Evolutionary conservation across 2,888 invertebrate genomes (phyloP), one percentile per base, ranked within the genome.

Genomic region (Physocephala rufipes): DNA sequence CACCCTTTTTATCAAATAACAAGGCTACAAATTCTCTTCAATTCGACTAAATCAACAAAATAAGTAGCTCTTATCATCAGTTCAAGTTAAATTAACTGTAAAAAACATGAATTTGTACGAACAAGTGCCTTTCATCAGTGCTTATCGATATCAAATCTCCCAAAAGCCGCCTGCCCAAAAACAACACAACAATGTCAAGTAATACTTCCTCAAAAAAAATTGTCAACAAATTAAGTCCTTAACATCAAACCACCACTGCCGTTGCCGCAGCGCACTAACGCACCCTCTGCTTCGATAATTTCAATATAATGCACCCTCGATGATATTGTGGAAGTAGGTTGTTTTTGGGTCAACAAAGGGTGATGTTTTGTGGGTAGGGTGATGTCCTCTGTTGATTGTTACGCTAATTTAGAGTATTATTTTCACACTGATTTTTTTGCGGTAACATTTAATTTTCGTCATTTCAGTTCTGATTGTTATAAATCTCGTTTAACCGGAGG

Each of bases 61-160:
- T 7, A 9, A n/a, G 59, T 36, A 58, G 59, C 47, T 43, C 47
- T 58, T 45, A 58, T 43, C 26, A 73, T 75, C 84, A 82, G 83
- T 83, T 82, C 79, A 78, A 76, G 79, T 80, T 80, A 83, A 83
- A 84, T 84, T 83, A 83, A 81, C 79, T 81, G 79, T 84, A 78
- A 82, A 83, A 84, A 82, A 66, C 71, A 65, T 45, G 49, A 81
- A 83, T 81, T 82, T 80, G 76, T 74, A 75, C 77, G 76, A 81
- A 74, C 76, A 76, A 78, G 76, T 74, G 76, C 67, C 72, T 73
- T 73, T 76, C 74, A 78, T 76, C 74, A 76, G 64, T n/a, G n/a
- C 68, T 67, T 74, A 74, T 71, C 73, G 67, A 55, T 49, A 59
- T 67, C 67, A 71, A 61, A 72, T 58, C 53, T 66, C 9, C 61